Evolutionary conservation across 2,797 vertebrate species (phyloP).

Genomic region (Knipowitschia caucasica): DNA sequence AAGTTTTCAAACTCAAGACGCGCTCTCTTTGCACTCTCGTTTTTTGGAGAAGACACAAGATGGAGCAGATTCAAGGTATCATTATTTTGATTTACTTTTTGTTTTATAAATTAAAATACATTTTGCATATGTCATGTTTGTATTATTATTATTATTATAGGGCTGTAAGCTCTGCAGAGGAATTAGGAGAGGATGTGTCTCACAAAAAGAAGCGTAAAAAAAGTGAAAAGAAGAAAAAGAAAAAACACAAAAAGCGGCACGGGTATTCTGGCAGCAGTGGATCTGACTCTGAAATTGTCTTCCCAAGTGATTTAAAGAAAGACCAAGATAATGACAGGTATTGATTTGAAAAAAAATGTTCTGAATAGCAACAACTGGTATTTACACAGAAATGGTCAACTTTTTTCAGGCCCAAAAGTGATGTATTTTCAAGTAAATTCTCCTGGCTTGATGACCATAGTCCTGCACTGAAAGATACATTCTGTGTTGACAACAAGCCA

Average conservation of each 20-base stretch:
- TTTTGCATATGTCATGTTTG: not conserved
- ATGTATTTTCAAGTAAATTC: conserved; percentile 62
- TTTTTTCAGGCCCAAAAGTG: conserved; percentile 25
- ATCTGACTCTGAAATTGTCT: conserved; percentile 69
- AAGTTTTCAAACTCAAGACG: conserved; percentile 81
- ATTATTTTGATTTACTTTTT: not conserved
- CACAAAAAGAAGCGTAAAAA: conserved; percentile 76
- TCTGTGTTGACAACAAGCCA: conserved; percentile 85
- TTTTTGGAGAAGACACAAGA: conserved; percentile 51
- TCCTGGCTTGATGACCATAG: conserved; percentile 89
- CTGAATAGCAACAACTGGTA: not conserved
- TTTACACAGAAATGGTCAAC: conserved; percentile 5
- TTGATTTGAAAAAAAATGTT: not conserved
- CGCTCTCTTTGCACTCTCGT: conserved; percentile 75
- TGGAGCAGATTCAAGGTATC: conserved; percentile 70
- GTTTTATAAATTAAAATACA: not conserved
- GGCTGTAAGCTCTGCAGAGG: conserved; percentile 54
- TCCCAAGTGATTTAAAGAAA: conserved; percentile 68
- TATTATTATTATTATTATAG: conserved; percentile 35
- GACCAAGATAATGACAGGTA: conserved; percentile 47
- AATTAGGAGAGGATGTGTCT: conserved; percentile 42
- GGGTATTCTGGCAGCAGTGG: conserved; percentile 62
- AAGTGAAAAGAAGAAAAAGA: conserved; percentile 82
- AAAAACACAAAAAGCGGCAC: conserved; percentile 76
- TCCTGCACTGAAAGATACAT: conserved; percentile 67